A percentile compares a stretch with the other conserved stretches of the same genome.
phyloP scores from a whole-genome alignment of 2,113 vertebrate species.

The Miniopterus natalensis region DNA sequence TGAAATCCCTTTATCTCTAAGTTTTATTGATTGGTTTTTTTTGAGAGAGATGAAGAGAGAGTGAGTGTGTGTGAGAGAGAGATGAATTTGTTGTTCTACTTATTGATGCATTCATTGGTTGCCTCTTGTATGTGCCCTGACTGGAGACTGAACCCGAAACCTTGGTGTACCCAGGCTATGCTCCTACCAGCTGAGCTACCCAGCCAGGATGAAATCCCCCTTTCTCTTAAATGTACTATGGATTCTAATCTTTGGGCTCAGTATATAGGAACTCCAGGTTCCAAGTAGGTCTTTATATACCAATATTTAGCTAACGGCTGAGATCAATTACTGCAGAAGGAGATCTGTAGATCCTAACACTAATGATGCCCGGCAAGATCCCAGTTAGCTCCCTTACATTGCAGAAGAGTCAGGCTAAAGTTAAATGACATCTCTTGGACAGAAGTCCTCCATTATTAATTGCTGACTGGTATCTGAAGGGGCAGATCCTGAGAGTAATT shows the following conservation, averaged over 20 bases:
- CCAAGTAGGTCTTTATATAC: background rate
- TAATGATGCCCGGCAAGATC: background rate
- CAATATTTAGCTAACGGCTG: background rate
- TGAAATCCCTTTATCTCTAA: background rate
- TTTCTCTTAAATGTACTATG: background rate
- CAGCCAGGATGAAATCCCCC: too few species aligned
- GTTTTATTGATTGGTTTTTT: too few species aligned
- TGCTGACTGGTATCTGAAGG: background rate
- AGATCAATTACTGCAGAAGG: background rate
- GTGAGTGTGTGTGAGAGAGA: too few species aligned
- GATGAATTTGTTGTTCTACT: too few species aligned
- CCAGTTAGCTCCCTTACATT: background rate
- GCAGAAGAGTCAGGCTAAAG: background rate
- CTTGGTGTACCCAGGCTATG: too few species aligned
- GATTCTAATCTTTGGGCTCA: background rate
- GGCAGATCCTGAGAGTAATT: background rate
- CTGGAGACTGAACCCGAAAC: too few species aligned
- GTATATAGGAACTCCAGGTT: background rate
- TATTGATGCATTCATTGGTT: too few species aligned
- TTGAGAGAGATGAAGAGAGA: too few species aligned
- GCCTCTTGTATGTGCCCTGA: too few species aligned
- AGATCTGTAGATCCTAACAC: background rate
- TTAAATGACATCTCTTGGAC: background rate
- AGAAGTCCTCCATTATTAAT: background rate
- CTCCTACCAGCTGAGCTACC: too few species aligned